Base-by-base conservation (phyloP, 2,797 vertebrate species). In the Threskiornis aethiopicus region DNA sequence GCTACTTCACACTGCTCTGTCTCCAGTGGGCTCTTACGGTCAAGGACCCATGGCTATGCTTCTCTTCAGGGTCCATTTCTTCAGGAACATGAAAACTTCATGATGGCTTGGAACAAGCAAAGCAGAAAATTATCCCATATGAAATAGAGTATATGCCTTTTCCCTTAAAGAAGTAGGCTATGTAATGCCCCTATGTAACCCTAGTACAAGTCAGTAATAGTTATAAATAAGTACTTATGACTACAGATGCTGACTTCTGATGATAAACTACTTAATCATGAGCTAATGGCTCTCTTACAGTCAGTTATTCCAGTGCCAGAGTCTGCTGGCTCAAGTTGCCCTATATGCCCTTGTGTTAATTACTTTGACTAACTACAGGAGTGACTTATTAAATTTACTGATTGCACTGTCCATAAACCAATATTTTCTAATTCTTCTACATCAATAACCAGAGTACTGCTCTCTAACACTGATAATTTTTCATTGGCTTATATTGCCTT, bases 321-420 rank as follows among this genome's bases (percentile, higher is more conserved):
- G 24, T 2, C 73, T 85, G 86, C 77, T 94, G 90, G 92, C 95
- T 87, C 37, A 89, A 86, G 67, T 46, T 94, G 94, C 93, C 94
- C 98, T 96, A 16, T 62, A 81, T 90, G 96, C 93, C 96, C 97
- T 70, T 28, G 87, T 89, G 93, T 98, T 98, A 98, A 98, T 98
- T 98, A 97, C 95, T 98, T 96, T 97, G 97, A 98, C 96, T 98
- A 98, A 98, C 96, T 98, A 93, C 88, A 91, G 89, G 90, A 97
- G 61, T 5, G 6, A 97, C 96, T 98, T 98, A 98, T 83, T 98
- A 98, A 97, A 98, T 98, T 97, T 96, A 94, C 95, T 97, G 96
- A 98, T 95, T 91, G 59, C 66, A 87, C 83, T 94, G 85, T 95
- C 95, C 95, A 89, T 96, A 97, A 98, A 97, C 84, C 95, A 95